These are phyloP conservation scores for Enteromius afrohamiltoni DNA, from an alignment of 2,797 vertebrate species.

Conservation along the genomic window DNA sequence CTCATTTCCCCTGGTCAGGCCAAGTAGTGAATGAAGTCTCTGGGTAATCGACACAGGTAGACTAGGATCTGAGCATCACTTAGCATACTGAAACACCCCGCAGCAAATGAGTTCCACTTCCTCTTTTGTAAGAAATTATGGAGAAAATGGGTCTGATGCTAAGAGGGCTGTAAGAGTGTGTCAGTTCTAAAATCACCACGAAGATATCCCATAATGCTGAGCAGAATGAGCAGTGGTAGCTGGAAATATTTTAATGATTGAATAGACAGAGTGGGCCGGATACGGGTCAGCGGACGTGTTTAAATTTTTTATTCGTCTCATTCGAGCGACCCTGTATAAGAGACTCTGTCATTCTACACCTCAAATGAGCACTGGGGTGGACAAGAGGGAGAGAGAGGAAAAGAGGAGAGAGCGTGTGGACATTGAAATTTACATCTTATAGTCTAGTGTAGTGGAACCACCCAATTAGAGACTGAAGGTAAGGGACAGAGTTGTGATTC, in stretches of 20 bases:
- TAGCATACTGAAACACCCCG: constrained; percentile 28
- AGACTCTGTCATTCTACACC: constrained; percentile 74
- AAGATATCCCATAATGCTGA: constrained; percentile 74
- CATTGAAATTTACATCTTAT: constrained; percentile 62
- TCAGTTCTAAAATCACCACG: constrained; percentile 77
- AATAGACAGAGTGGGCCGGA: constrained; percentile 73
- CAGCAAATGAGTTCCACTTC: constrained; percentile 58
- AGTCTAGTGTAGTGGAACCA: constrained; percentile 60
- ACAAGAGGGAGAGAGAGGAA: constrained; percentile 56
- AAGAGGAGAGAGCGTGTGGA: constrained; percentile 51
- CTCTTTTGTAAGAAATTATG: constrained; percentile 62
- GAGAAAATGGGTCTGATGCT: constrained; percentile 61
- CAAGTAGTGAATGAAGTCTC: neutral
- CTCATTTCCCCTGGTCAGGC: neutral
- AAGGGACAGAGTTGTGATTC: constrained; percentile 46
- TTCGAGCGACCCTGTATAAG: constrained; percentile 73
- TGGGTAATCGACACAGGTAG: neutral
- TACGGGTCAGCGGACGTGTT: constrained; percentile 79
- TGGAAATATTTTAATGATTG: constrained; percentile 83
- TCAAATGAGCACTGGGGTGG: constrained; percentile 76
- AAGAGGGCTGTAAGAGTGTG: constrained; percentile 59
- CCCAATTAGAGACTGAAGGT: constrained; percentile 61
- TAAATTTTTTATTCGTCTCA: constrained; percentile 76
- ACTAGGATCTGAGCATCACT: neutral
- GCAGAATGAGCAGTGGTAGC: constrained; percentile 72